Conservation (phyloP, 2,888 invertebrate genomes). For the Nymphalis polychloros region DNA sequence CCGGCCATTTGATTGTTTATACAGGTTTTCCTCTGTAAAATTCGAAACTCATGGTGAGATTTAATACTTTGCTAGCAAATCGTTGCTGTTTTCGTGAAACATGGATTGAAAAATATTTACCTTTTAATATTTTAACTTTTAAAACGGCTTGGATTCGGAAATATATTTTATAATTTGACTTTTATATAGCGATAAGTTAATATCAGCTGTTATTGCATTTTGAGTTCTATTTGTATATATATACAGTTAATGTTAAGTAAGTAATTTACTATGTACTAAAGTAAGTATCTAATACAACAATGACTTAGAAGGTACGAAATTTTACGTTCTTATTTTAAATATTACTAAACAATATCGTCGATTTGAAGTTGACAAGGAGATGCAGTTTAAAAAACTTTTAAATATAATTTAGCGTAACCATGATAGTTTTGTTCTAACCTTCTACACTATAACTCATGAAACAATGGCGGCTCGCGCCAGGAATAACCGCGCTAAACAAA, state of each 20-base stretch:
- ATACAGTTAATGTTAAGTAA: too few species aligned
- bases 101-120: constrained; percentile 25
- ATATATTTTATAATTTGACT: constrained; percentile 13
- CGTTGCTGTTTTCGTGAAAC: constrained; percentile 26
- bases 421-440: constrained; percentile 63
- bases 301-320: too few species aligned
- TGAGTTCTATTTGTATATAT: too few species aligned
- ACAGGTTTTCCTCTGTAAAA: constrained; percentile 39
- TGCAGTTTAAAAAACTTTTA: neutral
- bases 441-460: constrained; percentile 66
- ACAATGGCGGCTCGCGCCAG: constrained; percentile 69
- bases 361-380: neutral
- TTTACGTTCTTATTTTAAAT: too few species aligned
- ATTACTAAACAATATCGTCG: neutral
- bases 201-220: too few species aligned
- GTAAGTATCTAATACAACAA: too few species aligned
- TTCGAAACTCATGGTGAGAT: constrained; percentile 32
- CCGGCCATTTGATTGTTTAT: constrained; percentile 61
- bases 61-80: constrained; percentile 37
- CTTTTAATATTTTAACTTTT: constrained; percentile 22
- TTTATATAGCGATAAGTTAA: neutral
- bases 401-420: constrained; percentile 50
- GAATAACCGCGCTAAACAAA: constrained; percentile 74
- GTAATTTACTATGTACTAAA: too few species aligned
- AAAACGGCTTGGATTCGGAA: constrained; percentile 2